A percentile compares a stretch with the other conserved stretches of the same genome.
Evolutionary conservation across 1,140 invertebrate species (phyloP).

Genomic region (Sarcophaga peregrina): DNA sequence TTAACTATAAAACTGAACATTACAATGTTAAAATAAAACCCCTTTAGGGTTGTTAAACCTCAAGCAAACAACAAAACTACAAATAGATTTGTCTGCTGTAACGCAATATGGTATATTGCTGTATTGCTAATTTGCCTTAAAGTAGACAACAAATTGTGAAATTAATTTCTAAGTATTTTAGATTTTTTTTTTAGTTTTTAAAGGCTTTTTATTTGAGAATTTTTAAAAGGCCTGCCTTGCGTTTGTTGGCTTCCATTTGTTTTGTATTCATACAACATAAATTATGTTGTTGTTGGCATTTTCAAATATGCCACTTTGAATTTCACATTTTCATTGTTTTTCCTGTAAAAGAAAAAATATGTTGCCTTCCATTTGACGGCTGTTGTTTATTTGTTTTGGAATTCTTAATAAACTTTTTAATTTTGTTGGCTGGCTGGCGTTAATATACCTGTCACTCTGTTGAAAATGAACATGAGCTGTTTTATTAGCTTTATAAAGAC

Average conservation of each 20-base stretch:
- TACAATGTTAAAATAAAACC: too few relatives aligned
- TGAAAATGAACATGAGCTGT: neutral
- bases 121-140: neutral
- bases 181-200: neutral
- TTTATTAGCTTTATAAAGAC: conserved; percentile 15
- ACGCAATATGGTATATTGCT: neutral
- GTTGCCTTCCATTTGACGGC: neutral
- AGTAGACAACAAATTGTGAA: neutral
- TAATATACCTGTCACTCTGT: conserved; percentile 19
- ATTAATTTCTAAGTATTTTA: neutral
- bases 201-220: neutral
- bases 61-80: too few relatives aligned
- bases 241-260: conserved; percentile 9
- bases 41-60: too few relatives aligned
- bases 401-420: conserved; percentile 6
- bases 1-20: too few relatives aligned
- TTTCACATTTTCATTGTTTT: neutral
- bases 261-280: neutral
- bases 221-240: too few relatives aligned
- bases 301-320: neutral
- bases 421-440: neutral
- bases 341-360: neutral
- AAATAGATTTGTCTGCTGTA: too few relatives aligned
- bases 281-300: neutral
- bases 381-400: neutral